Conservation (phyloP, 2,797 vertebrate genomes). For the Centropyge bicolor region DNA sequence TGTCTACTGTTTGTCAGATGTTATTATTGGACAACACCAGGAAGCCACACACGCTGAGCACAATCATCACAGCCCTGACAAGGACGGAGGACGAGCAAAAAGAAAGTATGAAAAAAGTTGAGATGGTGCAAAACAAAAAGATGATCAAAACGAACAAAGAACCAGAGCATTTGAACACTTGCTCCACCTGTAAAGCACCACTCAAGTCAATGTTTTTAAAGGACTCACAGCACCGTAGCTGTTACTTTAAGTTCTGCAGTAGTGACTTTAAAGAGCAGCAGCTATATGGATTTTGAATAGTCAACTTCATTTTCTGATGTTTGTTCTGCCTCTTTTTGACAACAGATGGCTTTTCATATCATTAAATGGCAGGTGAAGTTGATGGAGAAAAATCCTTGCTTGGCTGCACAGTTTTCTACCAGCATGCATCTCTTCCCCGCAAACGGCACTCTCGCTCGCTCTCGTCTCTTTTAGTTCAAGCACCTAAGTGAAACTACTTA, state of each 20-base stretch:
- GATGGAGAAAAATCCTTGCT: conserved; percentile 50
- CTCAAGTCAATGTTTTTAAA: neutral
- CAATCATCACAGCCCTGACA: conserved; percentile 4
- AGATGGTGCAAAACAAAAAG: neutral
- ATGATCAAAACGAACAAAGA: neutral
- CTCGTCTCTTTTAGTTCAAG: conserved; percentile 58
- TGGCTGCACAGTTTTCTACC: conserved; percentile 46
- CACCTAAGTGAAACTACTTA: conserved; percentile 71
- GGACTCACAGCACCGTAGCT: neutral
- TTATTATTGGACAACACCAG: conserved; percentile 27
- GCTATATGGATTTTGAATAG: conserved; percentile 7
- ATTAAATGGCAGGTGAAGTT: conserved; percentile 43
- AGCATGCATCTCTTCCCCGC: conserved; percentile 36
- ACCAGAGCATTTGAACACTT: neutral
- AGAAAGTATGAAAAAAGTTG: neutral
- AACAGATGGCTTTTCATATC: conserved; percentile 37
- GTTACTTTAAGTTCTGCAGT: neutral
- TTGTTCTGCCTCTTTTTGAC: conserved; percentile 44
- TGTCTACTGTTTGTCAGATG: neutral
- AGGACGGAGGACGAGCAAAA: neutral
- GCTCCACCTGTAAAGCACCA: neutral
- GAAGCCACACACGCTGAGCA: conserved; percentile 8
- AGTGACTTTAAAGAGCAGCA: conserved; percentile 24
- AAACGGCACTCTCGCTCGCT: conserved; percentile 58
- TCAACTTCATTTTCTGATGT: conserved; percentile 25